Evolutionary conservation across 2,797 vertebrate species (phyloP).

Genomic region (Cyprinodon diabolis): DNA sequence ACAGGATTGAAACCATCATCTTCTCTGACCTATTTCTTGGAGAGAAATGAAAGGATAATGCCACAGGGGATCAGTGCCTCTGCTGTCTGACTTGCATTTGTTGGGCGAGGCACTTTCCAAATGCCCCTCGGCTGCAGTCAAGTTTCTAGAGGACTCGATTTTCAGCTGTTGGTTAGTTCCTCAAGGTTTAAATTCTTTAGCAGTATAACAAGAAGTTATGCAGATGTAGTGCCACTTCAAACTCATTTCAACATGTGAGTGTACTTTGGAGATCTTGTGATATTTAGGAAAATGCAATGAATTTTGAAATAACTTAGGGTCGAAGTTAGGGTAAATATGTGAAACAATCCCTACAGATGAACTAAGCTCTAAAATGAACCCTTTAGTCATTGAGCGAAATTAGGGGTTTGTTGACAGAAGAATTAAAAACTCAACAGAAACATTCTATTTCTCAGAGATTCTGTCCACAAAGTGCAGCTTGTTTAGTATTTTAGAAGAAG

Average conservation of each 20-base stretch:
- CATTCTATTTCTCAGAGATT: no score
- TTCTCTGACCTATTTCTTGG: conserved; percentile 63
- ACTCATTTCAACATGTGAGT: background rate
- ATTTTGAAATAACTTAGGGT: no score
- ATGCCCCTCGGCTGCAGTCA: conserved; percentile 32
- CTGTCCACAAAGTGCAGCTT: no score
- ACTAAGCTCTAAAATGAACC: no score
- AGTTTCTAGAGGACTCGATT: conserved; percentile 27
- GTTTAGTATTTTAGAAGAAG: no score
- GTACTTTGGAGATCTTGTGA: no score
- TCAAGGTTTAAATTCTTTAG: conserved; percentile 16
- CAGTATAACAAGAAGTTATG: background rate
- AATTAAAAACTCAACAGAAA: no score
- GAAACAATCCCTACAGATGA: no score
- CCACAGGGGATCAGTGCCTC: conserved; percentile 51
- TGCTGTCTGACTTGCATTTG: conserved; percentile 27
- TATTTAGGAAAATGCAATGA: no score
- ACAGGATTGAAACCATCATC: conserved; percentile 52
- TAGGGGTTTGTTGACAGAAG: no score
- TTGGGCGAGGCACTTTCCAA: conserved; percentile 42
- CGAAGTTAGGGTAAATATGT: no score
- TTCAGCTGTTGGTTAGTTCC: conserved; percentile 15
- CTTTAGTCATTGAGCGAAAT: no score
- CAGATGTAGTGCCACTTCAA: background rate
- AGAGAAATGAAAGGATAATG: conserved; percentile 41